phyloP scores from a whole-genome alignment of 2,888 invertebrate species.

The Ophraella communa region DNA sequence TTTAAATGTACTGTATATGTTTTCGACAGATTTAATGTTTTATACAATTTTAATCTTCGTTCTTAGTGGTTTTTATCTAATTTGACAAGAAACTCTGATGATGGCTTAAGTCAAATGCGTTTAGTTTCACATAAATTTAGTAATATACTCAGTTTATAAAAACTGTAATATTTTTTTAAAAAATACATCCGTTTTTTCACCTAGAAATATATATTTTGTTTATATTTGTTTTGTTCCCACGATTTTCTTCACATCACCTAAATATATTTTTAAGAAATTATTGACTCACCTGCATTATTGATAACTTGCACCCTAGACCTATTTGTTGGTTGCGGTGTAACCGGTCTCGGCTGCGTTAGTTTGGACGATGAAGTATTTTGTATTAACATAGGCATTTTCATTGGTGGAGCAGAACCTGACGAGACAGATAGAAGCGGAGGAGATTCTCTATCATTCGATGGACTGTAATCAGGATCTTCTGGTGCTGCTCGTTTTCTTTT shows the following conservation, averaged over 20 bases:
- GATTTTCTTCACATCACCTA: neutral
- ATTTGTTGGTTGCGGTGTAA: slow-evolving; percentile 4
- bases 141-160: too few species aligned
- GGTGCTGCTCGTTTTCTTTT: slow-evolving; percentile 41
- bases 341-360: slow-evolving; percentile 24
- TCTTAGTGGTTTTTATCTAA: too few species aligned
- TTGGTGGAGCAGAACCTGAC: neutral
- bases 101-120: too few species aligned
- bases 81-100: too few species aligned
- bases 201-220: too few species aligned
- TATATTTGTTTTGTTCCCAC: too few species aligned
- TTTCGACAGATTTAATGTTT: too few species aligned
- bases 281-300: neutral
- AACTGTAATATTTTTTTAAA: too few species aligned
- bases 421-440: slow-evolving; percentile 8
- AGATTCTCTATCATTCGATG: slow-evolving; percentile 30
- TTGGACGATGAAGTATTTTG: slow-evolving; percentile 23
- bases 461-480: slow-evolving; percentile 49
- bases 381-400: slow-evolving; percentile 5
- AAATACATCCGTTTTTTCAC: too few species aligned
- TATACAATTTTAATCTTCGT: too few species aligned
- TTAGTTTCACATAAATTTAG: too few species aligned
- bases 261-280: neutral
- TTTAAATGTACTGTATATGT: too few species aligned
- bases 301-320: slow-evolving; percentile 29